Evolutionary conservation across 2,113 vertebrate species (phyloP), one percentile per base, ranked within the genome.

Genomic region (Dicerorhinus sumatrensis): DNA sequence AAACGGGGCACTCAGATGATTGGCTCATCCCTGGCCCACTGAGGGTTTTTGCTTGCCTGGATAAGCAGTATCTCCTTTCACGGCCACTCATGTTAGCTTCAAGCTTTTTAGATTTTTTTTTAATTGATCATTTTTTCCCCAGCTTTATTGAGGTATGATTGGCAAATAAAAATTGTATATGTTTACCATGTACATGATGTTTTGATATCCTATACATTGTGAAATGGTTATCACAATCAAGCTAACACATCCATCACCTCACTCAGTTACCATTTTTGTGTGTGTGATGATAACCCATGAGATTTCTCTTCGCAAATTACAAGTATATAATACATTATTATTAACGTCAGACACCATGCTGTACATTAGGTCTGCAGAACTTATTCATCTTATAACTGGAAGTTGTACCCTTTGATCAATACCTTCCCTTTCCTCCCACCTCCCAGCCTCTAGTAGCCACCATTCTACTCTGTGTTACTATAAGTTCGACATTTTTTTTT

Each of bases 321-420:
- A 48, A 46, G 23, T 27, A 46, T 12, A 36, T 54, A 31, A 23
- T 29, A 69, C 21, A 23, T 81, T 54, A 23, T 36, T 87, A 48
- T 67, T 11, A 67, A 58, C 48, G 63, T 46, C 9, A 60, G 46
- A 67, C 88, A 54, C 11, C 58, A 75, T 9, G 56, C n/a, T 75
- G 8, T 48, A 48, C 2, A 17, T 27, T 46, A 54, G 56, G 42
- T 31, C 67, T 92, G 27, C 17, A 56, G 46, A 81, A 72, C 48
- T 42, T 79, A 36, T 13, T 95, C 73, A 65, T 46, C 48, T 81
- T 87, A 62, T 56, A 86, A 81, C 27, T 79, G 16, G 39, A 81
- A 73, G n/a, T 31, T 65, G 18, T 36, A 56, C 11, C 56, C n/a
- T 86, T 56, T 54, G 33, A 62, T 63, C 46, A 72, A 54, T 27